Conservation (phyloP, 2,888 invertebrate genomes). For the Drosophila limbata region DNA sequence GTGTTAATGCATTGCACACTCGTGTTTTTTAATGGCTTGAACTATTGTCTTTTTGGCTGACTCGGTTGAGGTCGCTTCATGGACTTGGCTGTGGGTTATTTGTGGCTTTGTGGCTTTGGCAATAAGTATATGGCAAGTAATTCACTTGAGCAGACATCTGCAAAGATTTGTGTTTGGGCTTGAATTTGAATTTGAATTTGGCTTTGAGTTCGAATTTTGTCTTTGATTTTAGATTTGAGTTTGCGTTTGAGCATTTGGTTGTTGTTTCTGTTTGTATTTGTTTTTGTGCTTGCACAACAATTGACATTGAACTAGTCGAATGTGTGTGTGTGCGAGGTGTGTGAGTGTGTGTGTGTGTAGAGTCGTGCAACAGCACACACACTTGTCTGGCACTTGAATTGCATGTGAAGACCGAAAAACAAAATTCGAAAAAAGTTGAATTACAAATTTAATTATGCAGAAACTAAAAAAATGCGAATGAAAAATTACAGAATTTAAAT, state of each 20-base stretch:
- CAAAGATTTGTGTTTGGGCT: conserved; percentile 21
- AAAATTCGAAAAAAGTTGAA: conserved; percentile 11
- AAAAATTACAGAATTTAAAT: conserved; percentile 49
- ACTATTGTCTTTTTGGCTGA: conserved; percentile 18
- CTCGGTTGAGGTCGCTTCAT: conserved; percentile 50
- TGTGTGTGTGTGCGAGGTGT: conserved; percentile 31
- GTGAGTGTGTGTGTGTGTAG: conserved; percentile 24
- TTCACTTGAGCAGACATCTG: conserved; percentile 47
- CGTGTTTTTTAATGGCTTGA: conserved; percentile 6
- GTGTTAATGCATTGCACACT: conserved; percentile 4
- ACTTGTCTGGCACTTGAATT: conserved; percentile 36
- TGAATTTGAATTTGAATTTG: conserved; percentile 8
- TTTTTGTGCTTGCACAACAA: conserved; percentile 44
- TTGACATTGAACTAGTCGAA: conserved; percentile 70
- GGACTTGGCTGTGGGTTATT: conserved; percentile 42
- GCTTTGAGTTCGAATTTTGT: conserved; percentile 20
- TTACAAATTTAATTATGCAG: conserved; percentile 46
- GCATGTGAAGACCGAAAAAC: conserved; percentile 32
- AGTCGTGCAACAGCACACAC: conserved; percentile 40
- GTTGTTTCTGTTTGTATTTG: too few species aligned
- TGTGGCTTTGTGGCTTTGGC: conserved; percentile 31
- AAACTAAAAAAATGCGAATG: conserved; percentile 34
- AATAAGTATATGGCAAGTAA: conserved; percentile 59
- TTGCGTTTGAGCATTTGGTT: conserved; percentile 8
- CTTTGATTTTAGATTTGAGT: conserved; percentile 12